phyloP scores from a whole-genome alignment of 2,797 vertebrate genomes.

The Cynopterus sphinx region DNA sequence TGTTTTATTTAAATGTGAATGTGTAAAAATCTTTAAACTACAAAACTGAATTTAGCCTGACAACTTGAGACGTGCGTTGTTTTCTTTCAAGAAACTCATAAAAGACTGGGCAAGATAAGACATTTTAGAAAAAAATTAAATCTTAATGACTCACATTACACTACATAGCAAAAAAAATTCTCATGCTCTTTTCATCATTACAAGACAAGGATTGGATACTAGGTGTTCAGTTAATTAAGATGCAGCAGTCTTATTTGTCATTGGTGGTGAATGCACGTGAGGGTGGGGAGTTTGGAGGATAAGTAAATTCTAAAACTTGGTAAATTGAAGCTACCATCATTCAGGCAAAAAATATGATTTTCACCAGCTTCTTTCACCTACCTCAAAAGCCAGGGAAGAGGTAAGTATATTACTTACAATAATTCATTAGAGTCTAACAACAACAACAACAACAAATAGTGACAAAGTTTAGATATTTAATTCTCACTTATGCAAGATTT shows the following conservation, averaged over 20 bases:
- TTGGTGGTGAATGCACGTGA: not conserved
- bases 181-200: not conserved
- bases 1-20: slow-evolving; percentile 62
- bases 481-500: not conserved
- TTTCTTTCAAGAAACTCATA: not conserved
- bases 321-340: not conserved
- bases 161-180: not conserved
- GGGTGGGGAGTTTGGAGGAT: not conserved
- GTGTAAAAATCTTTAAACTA: not conserved
- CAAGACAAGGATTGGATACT: not conserved
- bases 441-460: not conserved
- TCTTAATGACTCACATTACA: not conserved
- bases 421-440: not conserved
- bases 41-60: not conserved
- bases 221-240: not conserved
- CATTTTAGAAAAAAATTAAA: not conserved
- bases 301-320: not conserved
- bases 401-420: not conserved
- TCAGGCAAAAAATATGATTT: not conserved
- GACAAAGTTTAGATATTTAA: not conserved
- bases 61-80: not conserved
- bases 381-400: not conserved
- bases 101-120: not conserved
- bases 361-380: not conserved
- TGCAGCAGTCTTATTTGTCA: not conserved